Evolutionary conservation across 2,113 vertebrate genomes (phyloP), one percentile per base, ranked within the genome.

Genomic region (Sclerurus mexicanus): DNA sequence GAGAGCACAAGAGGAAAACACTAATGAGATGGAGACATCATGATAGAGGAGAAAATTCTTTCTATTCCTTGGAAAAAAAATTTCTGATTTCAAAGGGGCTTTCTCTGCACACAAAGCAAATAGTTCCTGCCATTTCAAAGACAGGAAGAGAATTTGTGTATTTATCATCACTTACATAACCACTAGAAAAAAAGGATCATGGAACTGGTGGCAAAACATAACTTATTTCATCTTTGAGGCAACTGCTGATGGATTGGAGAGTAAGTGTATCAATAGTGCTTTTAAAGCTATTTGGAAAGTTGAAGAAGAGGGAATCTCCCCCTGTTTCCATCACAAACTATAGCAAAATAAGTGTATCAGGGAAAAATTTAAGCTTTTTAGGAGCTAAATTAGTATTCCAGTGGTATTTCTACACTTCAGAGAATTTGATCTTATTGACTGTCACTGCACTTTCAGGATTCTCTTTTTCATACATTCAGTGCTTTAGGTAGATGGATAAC

Each of bases 11-110:
- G 27, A 78, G 6, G 22, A 87, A 73, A 89, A 60, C 5, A 1
- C 5, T 0, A 0, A 20, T 35, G 25, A 75, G 35, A 24, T 59
- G 30, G 9, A 22, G 10, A 18, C 21, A 5, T 40, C n/a, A 50
- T 37, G 19, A 75, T 10, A 59, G 6, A 35, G 20, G 6, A 63
- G 10, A 40, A 50, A 2, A 6, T 1, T 42, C 81, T 63, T 76
- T 20, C 17, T 9, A 35, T 46, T 9, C 7, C 17, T 53, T 59
- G 62, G 46, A 31, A 28, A 86, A 73, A 9, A 3, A 10, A 3
- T 23, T 31, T 40, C n/a, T 42, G 13, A 33, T 60, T 75, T 75
- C 27, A 72, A 52, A 75, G 37, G 18, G 68, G 2, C 5, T 76
- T 88, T 76, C 31, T 88, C 24, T 64, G 17, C 25, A 85, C 6